Conservation (phyloP, 2,797 vertebrate species). For the Sebastes wilsoni region DNA sequence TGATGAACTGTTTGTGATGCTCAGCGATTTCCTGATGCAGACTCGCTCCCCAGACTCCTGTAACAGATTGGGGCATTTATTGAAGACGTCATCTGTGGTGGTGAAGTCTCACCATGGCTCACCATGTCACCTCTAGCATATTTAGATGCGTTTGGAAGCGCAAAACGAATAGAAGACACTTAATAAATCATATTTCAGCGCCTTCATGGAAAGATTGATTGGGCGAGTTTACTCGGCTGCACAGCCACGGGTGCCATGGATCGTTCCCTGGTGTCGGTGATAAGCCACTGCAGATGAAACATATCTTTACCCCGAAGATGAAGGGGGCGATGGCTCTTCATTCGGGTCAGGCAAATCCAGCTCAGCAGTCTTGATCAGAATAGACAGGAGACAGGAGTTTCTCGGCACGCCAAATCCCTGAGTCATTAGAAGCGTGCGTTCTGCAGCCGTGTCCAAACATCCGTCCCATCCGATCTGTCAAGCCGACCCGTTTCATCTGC, state of each 20-base stretch:
- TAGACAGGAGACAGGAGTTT: constrained; percentile 48
- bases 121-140: constrained; percentile 10
- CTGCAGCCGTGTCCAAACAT: constrained; percentile 44
- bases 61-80: constrained; percentile 34
- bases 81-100: constrained; percentile 14
- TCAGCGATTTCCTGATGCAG: constrained; percentile 9
- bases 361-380: constrained; percentile 46
- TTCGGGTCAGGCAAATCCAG: constrained; percentile 42
- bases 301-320: constrained; percentile 20
- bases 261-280: constrained; percentile 42
- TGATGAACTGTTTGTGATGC: neutral
- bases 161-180: constrained; percentile 27
- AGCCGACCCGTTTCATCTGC: constrained; percentile 47
- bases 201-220: constrained; percentile 10
- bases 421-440: constrained; percentile 38
- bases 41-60: constrained; percentile 1
- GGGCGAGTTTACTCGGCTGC: constrained; percentile 4
- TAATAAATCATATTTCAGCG: constrained; percentile 39
- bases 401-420: neutral
- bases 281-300: constrained; percentile 39
- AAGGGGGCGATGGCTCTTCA: constrained; percentile 42
- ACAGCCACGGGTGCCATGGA: constrained; percentile 13
- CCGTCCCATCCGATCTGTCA: constrained; percentile 43
- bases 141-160: constrained; percentile 21
- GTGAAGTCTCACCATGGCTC: neutral